phyloP scores from a whole-genome alignment of 2,113 vertebrate species.

The Phrynosoma platyrhinos region DNA sequence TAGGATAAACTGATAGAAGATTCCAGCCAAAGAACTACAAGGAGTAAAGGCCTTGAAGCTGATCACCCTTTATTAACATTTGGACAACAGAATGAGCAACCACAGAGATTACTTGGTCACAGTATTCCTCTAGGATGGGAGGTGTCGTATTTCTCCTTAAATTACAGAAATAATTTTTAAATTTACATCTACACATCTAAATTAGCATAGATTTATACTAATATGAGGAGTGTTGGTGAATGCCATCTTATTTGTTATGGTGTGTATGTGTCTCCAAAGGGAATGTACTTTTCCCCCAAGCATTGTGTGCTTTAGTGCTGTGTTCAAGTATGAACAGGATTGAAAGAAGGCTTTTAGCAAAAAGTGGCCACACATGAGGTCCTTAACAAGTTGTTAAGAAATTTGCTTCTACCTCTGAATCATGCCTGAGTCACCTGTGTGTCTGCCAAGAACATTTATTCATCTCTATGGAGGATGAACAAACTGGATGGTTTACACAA shows the following conservation, averaged over 20 bases:
- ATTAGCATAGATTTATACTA: too few relatives aligned
- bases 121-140: neutral
- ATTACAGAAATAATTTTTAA: neutral
- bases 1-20: too few relatives aligned
- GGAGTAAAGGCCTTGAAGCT: neutral
- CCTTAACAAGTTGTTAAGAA: slow-evolving; percentile 25
- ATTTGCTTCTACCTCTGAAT: slow-evolving; percentile 62
- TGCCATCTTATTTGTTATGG: too few relatives aligned
- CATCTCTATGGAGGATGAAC: slow-evolving; percentile 50
- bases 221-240: too few relatives aligned
- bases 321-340: neutral
- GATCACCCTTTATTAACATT: neutral
- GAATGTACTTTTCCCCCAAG: neutral
- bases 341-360: slow-evolving; percentile 13
- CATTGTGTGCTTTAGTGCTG: neutral
- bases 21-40: too few relatives aligned
- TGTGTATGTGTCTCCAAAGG: neutral
- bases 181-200: too few relatives aligned
- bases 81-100: neutral
- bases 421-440: slow-evolving; percentile 59
- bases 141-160: neutral
- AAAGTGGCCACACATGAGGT: slow-evolving; percentile 21
- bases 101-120: neutral
- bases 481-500: slow-evolving; percentile 51
- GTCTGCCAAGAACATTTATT: slow-evolving; percentile 71